A percentile compares a stretch with the other conserved stretches of the same genome.
These are phyloP conservation scores for Papilio polyxenes DNA, from an alignment of 1,140 invertebrate species.

Conservation along the genomic window DNA sequence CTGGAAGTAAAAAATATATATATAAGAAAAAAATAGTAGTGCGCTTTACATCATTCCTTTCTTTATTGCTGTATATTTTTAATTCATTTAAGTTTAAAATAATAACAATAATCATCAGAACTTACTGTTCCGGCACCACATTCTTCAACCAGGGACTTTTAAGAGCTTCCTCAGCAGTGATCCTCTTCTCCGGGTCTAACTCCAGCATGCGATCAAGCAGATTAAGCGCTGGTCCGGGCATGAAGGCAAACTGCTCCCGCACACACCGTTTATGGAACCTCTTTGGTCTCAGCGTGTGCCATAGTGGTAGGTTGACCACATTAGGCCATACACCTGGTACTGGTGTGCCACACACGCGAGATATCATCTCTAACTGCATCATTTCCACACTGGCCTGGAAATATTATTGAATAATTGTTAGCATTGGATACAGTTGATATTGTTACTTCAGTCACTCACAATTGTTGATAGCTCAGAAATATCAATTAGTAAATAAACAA, in stretches of 20 bases:
- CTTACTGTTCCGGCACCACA: slow-evolving; percentile 94
- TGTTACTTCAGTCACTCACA: neutral
- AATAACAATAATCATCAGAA: slow-evolving; percentile 51
- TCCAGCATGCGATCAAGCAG: slow-evolving; percentile 98
- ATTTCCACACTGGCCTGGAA: slow-evolving; percentile 94
- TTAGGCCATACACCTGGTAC: slow-evolving; percentile 98
- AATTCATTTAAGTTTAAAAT: no score
- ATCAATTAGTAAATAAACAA: no score
- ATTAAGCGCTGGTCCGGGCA: slow-evolving; percentile 94
- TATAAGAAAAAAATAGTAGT: neutral
- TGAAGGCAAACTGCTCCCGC: slow-evolving; percentile 95
- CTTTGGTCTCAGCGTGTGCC: slow-evolving; percentile 95
- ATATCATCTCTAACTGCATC: slow-evolving; percentile 97
- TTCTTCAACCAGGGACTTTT: slow-evolving; percentile 97
- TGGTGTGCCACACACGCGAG: slow-evolving; percentile 96
- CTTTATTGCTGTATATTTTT: no score
- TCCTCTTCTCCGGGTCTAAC: slow-evolving; percentile 95
- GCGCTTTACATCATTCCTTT: neutral
- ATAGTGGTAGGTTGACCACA: slow-evolving; percentile 96
- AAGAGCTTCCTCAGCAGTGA: slow-evolving; percentile 96
- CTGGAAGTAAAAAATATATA: slow-evolving; percentile 76
- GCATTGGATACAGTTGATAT: neutral
- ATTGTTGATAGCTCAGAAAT: no score
- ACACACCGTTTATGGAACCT: slow-evolving; percentile 93
- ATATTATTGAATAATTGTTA: neutral